Evolutionary conservation across 2,797 vertebrate genomes (phyloP), one percentile per base, ranked within the genome.

Genomic region (Xenopus petersii): DNA sequence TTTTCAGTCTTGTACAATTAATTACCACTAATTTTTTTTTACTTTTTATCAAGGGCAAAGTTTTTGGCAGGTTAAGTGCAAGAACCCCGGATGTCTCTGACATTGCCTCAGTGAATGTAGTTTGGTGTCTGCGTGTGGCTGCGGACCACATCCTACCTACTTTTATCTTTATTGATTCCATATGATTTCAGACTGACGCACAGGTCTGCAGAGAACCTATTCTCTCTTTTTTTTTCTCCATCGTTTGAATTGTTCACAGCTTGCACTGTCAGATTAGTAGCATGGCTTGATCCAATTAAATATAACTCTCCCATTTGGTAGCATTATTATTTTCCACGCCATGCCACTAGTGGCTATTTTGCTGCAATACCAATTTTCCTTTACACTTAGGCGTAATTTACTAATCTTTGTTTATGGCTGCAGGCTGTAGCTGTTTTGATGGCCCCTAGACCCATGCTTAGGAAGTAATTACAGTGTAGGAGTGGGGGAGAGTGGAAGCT

Each of bases 211-310:
- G 70, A 85, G 80, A 82, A 83, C 80, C 83, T 73, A 77, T 64
- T 15, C 5, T 46, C 26, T 30, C 2, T 24, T 21, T 73, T 54
- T 54, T 21, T 21, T 21, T 21, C 21, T 21, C 21, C 71, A 56
- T 5, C 55, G 80, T 89, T 88, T 81, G 89, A 90, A 88, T 87
- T 91, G 89, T 93, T 92, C 88, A 86, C 88, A 91, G 87, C 86
- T 91, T 88, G 90, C 85, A 85, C 73, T 82, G 84, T 86, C 86
- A 86, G 87, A 92, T 92, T 93, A 92, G 87, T 89, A 89, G 89
- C 83, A 90, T 90, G 90, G 89, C 93, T 85, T 88, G 90, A 86
- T 92, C 93, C 94, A 94, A 91, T 93, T 91, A 92, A 92, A 94
- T 88, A 84, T 90, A 91, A 94, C 93, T 91, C 83, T 89, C 92